Percentiles rank a stretch among this genome's conserved stretches.
Evolutionary conservation across 2,113 vertebrate genomes (phyloP).

Genomic region (Pedetes capensis): DNA sequence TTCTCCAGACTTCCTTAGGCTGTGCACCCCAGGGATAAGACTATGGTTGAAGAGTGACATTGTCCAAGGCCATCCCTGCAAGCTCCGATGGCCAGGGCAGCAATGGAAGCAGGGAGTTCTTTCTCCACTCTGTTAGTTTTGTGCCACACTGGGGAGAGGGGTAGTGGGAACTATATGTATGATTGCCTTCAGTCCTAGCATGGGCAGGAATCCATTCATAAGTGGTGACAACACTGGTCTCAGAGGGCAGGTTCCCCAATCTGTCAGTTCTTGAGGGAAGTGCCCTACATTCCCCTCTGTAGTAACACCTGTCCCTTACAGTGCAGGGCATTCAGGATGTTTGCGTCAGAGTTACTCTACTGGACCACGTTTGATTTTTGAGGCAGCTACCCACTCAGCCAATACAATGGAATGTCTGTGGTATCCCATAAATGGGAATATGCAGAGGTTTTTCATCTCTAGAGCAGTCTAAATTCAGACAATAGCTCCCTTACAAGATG

Average conservation of each 20-base stretch:
- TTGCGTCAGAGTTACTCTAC: neutral
- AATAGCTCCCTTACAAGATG: neutral
- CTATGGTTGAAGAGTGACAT: neutral
- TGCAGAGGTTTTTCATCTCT: neutral
- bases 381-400: neutral
- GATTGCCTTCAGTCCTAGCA: neutral
- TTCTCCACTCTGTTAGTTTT: neutral
- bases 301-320: neutral
- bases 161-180: neutral
- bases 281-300: neutral
- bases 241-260: neutral
- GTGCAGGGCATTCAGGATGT: neutral
- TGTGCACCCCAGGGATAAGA: neutral
- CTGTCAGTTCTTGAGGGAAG: neutral
- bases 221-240: neutral
- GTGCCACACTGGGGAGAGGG: neutral
- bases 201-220: neutral
- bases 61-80: neutral
- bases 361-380: neutral
- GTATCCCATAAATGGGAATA: neutral
- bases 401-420: neutral
- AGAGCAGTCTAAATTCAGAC: neutral
- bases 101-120: neutral
- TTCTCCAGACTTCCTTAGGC: neutral
- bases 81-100: neutral